These are phyloP conservation scores for Nerophis ophidion DNA, from an alignment of 2,113 vertebrate species.

Conservation along the genomic window DNA sequence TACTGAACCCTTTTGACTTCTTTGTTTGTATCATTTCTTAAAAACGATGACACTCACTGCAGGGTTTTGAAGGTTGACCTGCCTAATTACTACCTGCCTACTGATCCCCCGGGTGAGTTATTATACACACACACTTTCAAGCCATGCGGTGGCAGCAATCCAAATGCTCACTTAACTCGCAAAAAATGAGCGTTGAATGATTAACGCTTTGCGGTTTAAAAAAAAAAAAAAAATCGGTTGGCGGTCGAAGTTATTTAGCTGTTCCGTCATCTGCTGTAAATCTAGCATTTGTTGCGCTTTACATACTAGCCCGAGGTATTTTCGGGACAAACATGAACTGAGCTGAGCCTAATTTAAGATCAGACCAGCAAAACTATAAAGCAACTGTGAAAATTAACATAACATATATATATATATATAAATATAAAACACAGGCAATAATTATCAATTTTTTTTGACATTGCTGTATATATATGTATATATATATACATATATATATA, in stretches of 20 bases:
- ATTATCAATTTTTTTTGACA: too few relatives aligned
- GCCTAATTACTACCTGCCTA: constrained; percentile 67
- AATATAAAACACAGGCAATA: too few relatives aligned
- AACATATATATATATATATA: too few relatives aligned
- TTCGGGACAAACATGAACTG: background rate
- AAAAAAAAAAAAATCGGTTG: background rate
- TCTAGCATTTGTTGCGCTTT: background rate
- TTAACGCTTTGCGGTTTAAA: background rate
- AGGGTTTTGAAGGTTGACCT: constrained; percentile 52
- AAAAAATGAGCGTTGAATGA: constrained; percentile 33
- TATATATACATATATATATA: too few relatives aligned
- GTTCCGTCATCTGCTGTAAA: constrained; percentile 13
- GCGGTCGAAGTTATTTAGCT: constrained; percentile 32
- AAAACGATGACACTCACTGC: constrained; percentile 17
- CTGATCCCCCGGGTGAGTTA: constrained; percentile 53
- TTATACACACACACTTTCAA: constrained; percentile 38
- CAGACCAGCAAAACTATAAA: background rate
- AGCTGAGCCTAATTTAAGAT: background rate
- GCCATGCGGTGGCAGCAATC: constrained; percentile 33
- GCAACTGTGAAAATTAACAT: too few relatives aligned
- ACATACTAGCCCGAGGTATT: background rate
- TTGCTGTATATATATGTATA: too few relatives aligned
- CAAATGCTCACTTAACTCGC: constrained; percentile 56
- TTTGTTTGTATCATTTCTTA: constrained; percentile 32
- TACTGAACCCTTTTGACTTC: constrained; percentile 44